Conservation (phyloP, 2,888 invertebrate genomes). For the Pandemis heparana region DNA sequence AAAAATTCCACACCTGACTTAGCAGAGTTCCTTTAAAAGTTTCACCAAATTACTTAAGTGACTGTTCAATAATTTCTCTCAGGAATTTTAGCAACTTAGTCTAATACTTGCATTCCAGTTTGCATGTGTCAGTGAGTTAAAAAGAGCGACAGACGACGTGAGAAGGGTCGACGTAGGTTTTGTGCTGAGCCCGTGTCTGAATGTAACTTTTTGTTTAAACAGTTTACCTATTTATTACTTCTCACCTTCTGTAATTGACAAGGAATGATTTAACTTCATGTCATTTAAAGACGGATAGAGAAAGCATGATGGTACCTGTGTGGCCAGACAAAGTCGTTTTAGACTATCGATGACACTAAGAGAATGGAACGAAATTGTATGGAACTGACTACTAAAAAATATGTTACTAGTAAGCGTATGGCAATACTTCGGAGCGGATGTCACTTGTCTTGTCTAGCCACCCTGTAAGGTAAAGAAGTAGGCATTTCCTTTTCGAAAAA, state of each 20-base stretch:
- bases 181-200: background rate
- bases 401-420: too few species aligned
- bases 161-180: constrained; percentile 10
- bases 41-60: background rate
- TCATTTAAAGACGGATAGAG: too few species aligned
- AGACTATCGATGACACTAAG: too few species aligned
- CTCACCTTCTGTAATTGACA: background rate
- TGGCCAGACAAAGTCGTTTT: too few species aligned
- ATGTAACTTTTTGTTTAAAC: constrained; percentile 16
- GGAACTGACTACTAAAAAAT: too few species aligned
- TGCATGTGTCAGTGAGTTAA: constrained; percentile 9
- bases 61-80: constrained; percentile 3
- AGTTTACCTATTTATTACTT: constrained; percentile 10
- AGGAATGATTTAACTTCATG: background rate
- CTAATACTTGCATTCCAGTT: constrained; percentile 6
- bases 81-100: constrained; percentile 11
- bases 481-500: background rate
- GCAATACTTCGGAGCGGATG: too few species aligned
- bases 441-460: too few species aligned
- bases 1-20: background rate
- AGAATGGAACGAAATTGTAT: too few species aligned
- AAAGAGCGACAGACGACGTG: constrained; percentile 1
- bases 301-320: too few species aligned
- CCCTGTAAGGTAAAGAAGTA: background rate
- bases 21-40: background rate